Conservation (phyloP, 2,797 vertebrate species). For the Urosaurus nigricauda region DNA sequence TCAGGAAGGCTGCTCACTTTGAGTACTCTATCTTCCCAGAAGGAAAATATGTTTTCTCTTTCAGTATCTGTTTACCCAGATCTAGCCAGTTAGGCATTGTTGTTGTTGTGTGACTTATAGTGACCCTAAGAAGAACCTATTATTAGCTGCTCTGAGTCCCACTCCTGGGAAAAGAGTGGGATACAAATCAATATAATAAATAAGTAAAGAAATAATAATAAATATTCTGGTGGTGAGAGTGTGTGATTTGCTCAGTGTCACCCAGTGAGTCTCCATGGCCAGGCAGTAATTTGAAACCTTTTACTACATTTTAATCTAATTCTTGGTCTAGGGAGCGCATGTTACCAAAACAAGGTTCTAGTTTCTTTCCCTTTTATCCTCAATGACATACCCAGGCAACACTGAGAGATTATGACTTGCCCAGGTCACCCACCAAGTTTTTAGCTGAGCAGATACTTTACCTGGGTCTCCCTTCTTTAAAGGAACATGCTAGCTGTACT, state of each 20-base stretch:
- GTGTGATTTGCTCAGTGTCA: too few relatives aligned
- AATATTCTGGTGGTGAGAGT: too few relatives aligned
- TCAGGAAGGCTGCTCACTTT: not conserved
- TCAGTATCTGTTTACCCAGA: not conserved
- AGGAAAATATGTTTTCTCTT: not conserved
- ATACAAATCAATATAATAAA: too few relatives aligned
- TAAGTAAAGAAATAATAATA: too few relatives aligned
- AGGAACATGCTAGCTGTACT: not conserved
- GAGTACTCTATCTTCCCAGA: not conserved
- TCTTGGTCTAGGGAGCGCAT: not conserved
- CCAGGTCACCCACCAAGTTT: not conserved
- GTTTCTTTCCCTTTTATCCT: not conserved
- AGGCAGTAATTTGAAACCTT: too few relatives aligned
- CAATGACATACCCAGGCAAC: too few relatives aligned
- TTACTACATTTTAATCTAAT: not conserved
- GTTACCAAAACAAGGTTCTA: not conserved
- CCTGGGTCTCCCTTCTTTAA: not conserved
- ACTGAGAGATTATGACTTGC: not conserved
- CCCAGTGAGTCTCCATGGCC: too few relatives aligned
- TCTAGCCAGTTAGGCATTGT: not conserved
- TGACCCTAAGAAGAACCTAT: too few relatives aligned
- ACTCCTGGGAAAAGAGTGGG: too few relatives aligned
- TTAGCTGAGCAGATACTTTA: not conserved
- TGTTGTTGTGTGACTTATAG: too few relatives aligned
- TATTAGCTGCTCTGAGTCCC: too few relatives aligned